Base-by-base conservation (phyloP, 2,888 invertebrate genomes). In the Cephus sareptanus region DNA sequence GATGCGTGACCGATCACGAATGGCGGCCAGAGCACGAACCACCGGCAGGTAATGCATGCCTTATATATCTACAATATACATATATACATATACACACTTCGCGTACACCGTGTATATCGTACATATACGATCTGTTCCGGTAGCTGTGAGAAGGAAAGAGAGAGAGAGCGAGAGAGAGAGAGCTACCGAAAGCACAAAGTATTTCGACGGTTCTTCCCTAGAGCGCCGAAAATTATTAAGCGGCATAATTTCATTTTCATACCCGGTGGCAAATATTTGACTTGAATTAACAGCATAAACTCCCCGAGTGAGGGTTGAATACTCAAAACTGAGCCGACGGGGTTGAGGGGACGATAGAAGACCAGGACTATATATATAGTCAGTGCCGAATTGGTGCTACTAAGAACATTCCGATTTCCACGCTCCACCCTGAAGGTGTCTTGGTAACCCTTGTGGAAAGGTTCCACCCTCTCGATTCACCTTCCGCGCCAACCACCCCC, bases 31-130 rank as follows among this genome's bases (percentile, higher is more conserved):
- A 84, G 85, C 87, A 85, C 83, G 82, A 83, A 87, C 86, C 85
- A 85, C 86, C 85, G 85, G 85, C 85, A 84, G 86, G 87, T 87
- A 87, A 88, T 87, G 87, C 88, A 89, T 89, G 89, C 89, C 89
- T 89, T 89, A 89, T 87, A 88, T 86, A 83, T 85, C 83, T 86
- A 83, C 85, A 85, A 86, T 85, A 83, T 83, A 56, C 75, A 83
- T 78, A 79, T 75, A 80, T 73, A 80, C 34, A 56, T 71, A 73
- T 71, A 78, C 35, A 74, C 74, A 34, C 81, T 83, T 79, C 75
- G 76, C 76, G 79, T 81, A 77, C 73, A 79, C 69, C 35, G 75
- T 78, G 77, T 74, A 76, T 75, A 80, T 79, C 79, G 79, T 77
- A 77, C 79, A 77, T 77, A 79, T 79, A 75, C 77, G 78, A 77